Evolutionary conservation across 2,888 invertebrate genomes (phyloP).

Genomic region (Dilophus febrilis): DNA sequence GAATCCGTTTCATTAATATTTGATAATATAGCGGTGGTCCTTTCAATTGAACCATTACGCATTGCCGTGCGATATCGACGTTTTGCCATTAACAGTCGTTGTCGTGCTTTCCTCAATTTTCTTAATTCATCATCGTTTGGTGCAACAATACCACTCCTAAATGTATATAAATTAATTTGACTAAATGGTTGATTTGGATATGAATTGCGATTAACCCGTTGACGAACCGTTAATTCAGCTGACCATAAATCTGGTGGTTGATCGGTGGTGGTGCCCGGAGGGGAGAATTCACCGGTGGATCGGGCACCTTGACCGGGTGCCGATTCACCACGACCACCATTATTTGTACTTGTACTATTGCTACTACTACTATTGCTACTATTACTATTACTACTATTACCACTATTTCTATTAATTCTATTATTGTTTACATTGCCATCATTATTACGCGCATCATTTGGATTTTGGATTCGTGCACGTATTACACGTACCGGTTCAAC

Average conservation of each 20-base stretch:
- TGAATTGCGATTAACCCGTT: too few species aligned
- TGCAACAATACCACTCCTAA: constrained; percentile 28
- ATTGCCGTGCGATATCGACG: neutral
- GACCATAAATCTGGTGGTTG: constrained; percentile 29
- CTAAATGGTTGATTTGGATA: too few species aligned
- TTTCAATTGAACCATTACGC: too few species aligned
- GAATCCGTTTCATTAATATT: constrained; percentile 9
- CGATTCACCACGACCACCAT: neutral
- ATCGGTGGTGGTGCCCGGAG: constrained; percentile 6
- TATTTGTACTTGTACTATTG: constrained; percentile 3
- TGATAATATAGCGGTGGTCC: constrained; percentile 2
- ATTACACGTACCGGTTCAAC: too few species aligned
- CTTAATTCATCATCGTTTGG: too few species aligned
- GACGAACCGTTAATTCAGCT: constrained; percentile 28
- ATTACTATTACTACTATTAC: constrained; percentile 2
- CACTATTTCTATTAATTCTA: neutral
- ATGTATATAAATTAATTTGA: constrained; percentile 28
- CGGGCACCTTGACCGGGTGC: neutral
- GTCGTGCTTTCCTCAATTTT: constrained; percentile 10
- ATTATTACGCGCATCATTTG: too few species aligned
- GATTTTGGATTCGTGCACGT: too few species aligned
- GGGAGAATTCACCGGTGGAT: neutral
- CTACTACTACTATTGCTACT: constrained; percentile 3
- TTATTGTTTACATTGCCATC: too few species aligned
- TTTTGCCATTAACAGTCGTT: neutral